Percentiles rank a stretch among this genome's conserved stretches.
These are phyloP conservation scores for Archocentrus centrarchus DNA, from an alignment of 2,113 vertebrate genomes.

Conservation along the genomic window DNA sequence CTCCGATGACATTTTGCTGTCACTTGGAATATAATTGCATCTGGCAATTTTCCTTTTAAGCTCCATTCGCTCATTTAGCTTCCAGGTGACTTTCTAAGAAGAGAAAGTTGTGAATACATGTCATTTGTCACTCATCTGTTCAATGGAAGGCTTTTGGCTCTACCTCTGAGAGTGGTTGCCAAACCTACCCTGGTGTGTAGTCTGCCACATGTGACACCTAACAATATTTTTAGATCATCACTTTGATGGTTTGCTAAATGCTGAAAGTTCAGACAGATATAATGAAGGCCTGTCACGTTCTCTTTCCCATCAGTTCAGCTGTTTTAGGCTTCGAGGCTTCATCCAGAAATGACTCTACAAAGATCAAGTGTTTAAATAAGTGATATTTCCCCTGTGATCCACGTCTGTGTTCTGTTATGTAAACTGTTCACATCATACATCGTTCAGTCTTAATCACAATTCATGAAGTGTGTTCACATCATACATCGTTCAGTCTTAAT, in stretches of 20 bases:
- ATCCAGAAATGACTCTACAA: not conserved
- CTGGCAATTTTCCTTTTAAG: not conserved
- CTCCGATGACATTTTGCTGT: not conserved
- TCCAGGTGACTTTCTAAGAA: not conserved
- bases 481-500: not conserved
- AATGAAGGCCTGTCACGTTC: too few relatives aligned
- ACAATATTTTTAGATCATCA: not conserved
- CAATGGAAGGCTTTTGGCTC: not conserved
- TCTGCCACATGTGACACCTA: not conserved
- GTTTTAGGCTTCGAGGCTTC: not conserved
- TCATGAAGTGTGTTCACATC: not conserved
- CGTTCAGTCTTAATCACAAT: not conserved
- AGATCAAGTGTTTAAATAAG: not conserved
- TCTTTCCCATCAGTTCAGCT: not conserved
- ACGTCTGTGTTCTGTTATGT: not conserved
- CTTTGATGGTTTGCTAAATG: not conserved
- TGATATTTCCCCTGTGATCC: not conserved
- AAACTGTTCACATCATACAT: conserved; percentile 15
- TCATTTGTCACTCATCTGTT: not conserved
- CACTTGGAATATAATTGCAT: not conserved
- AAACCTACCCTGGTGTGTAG: not conserved
- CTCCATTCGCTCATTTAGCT: not conserved
- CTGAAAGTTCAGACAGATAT: too few relatives aligned
- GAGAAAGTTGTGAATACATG: not conserved
- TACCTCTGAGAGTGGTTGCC: not conserved